These are phyloP conservation scores for Drosophila flavopinicola DNA, from an alignment of 2,888 invertebrate species.

Conservation along the genomic window DNA sequence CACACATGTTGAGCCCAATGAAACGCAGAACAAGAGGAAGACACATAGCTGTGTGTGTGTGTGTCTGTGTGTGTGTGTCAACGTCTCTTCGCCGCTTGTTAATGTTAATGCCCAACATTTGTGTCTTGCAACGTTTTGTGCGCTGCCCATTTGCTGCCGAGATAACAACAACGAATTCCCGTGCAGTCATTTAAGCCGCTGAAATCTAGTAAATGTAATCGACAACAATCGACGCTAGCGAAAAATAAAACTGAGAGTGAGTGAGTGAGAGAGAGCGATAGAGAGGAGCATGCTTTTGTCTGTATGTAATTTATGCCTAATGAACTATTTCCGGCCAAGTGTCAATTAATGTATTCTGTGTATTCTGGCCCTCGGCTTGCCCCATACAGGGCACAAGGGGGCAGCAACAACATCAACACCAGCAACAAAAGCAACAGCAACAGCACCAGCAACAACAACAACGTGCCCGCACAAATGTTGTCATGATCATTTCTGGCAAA, in stretches of 20 bases:
- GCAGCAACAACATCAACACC: constrained; percentile 37
- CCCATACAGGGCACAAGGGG: constrained; percentile 52
- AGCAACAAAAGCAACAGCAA: constrained; percentile 49
- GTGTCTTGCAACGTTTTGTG: constrained; percentile 64
- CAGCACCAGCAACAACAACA: constrained; percentile 53
- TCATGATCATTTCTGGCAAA: constrained; percentile 74
- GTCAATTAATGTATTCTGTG: constrained; percentile 79
- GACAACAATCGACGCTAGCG: constrained; percentile 52
- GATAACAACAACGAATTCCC: constrained; percentile 63
- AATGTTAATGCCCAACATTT: constrained; percentile 61
- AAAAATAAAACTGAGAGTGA: constrained; percentile 30
- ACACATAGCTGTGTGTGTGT: background rate
- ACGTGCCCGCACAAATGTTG: constrained; percentile 78
- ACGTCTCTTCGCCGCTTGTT: constrained; percentile 28
- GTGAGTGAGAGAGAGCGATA: constrained; percentile 9
- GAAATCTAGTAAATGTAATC: constrained; percentile 72
- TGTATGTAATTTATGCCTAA: constrained; percentile 80
- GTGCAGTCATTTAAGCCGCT: constrained; percentile 72
- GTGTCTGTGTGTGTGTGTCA: constrained; percentile 20
- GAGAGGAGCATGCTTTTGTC: constrained; percentile 67
- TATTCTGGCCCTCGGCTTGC: constrained; percentile 57
- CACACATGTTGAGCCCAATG: constrained; percentile 67
- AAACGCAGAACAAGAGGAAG: constrained; percentile 9
- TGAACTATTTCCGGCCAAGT: constrained; percentile 81
- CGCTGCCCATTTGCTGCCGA: constrained; percentile 26